Evolutionary conservation across 2,113 vertebrate species (phyloP).

Genomic region (Echinops telfairi): DNA sequence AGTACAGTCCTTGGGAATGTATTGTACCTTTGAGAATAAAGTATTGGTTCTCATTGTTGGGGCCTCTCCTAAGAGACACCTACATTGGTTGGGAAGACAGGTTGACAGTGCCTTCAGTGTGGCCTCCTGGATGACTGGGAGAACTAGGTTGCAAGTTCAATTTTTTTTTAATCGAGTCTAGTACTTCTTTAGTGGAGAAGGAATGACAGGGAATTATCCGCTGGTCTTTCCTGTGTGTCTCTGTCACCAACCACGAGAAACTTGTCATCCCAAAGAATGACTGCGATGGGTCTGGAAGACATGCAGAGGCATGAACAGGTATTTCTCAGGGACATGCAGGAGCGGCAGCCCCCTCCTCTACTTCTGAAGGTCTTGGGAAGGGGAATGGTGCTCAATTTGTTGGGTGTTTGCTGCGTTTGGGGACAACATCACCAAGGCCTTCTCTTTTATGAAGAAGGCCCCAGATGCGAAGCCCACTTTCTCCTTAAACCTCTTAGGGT

Average conservation of each 20-base stretch:
- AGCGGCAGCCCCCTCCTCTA: neutral
- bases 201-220: neutral
- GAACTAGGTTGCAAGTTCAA: neutral
- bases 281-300: neutral
- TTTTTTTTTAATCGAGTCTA: neutral
- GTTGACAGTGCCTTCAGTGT: neutral
- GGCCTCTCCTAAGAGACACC: neutral
- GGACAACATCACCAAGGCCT: neutral
- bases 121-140: neutral
- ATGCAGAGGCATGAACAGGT: neutral
- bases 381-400: neutral
- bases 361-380: neutral
- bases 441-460: neutral
- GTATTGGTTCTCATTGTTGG: neutral
- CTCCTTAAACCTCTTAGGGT: neutral
- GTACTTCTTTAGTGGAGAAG: neutral
- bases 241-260: neutral
- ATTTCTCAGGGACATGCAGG: neutral
- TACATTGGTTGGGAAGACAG: neutral
- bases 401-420: neutral
- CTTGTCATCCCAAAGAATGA: neutral
- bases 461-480: neutral
- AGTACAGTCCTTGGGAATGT: neutral
- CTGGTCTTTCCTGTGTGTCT: neutral
- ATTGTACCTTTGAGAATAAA: neutral